Base-by-base conservation (phyloP, 2,888 invertebrate species). In the Abscondita cerata region DNA sequence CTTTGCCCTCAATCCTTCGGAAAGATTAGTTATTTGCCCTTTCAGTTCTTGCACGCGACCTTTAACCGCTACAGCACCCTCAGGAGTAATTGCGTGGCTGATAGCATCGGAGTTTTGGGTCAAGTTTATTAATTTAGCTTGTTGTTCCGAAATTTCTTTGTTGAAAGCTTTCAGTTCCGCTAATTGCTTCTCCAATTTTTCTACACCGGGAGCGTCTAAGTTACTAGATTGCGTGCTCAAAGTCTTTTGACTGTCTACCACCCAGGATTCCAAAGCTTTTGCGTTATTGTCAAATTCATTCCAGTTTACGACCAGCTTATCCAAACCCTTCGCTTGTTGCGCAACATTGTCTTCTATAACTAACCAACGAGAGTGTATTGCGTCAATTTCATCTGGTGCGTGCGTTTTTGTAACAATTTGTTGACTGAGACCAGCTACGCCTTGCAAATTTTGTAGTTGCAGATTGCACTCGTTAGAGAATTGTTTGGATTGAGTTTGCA, bases 121-220 rank as follows among this genome's bases (percentile, higher is more conserved):
- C 41, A 95, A 78, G 0, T 89, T 85, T 38, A 93, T 90, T 44
- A 95, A 81, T 76, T 92, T 92, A 0, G 92, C 90, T 80, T 93
- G 92, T 71, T 94, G 93, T 74, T 92, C 91, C 0, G 91, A 90
- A 67, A 96, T 89, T 76, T 94, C 93, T 73, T 93, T 92, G 67
- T 91, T 92, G 65, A 91, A 89, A 1, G 90, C 90, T 77, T 93
- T 93, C 0, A 93, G 79, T 75, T 88, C 88, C 36, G 88, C 86
- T 41, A 94, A 78, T 78, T 92, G 90, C 64, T 89, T 86, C 74
- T 93, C 93, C 18, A 94, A 80, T 73, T 91, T 90, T 60, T 87
- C 89, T 1, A 90, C 84, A 74, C 91, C 88, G 1, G 91, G 89
- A 0, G 90, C 88, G 67, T 88, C 88, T 0, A 89, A 77, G 33